Base-by-base conservation (phyloP, 1,140 invertebrate species). In the Saxidomus purpurata region DNA sequence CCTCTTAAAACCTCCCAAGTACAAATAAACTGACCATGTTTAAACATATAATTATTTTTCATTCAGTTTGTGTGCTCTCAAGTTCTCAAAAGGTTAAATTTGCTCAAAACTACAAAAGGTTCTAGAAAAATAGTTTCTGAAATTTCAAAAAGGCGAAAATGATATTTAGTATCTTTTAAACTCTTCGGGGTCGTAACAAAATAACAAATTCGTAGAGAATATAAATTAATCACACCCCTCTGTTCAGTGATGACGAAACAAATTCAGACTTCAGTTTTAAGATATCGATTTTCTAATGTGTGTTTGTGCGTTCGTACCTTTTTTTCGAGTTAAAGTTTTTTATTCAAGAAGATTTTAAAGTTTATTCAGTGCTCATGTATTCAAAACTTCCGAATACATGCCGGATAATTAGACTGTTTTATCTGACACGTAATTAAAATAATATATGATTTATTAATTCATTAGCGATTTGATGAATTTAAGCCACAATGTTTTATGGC, bases 41-140 rank as follows among this genome's bases (percentile, higher is more conserved):
- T 55, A 79, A 79, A 55, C 47, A 79, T 79, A 49, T 79, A 79
- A 79, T 79, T 79, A 79, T 79, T 79, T 79, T 31, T 76, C 22
- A 38, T 71, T 38, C 8, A 36, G 22, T 38, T 15, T 71, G 34
- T 71, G 13, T 28, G 3, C 67, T 71, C 67, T 71, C 34, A 71
- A 38, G 1, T 71, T 36, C 15, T 38, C 9, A 36, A 71, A 71
- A 38, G 67, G 34, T 71, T 71, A 71, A 71, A 71, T 71, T 36
- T 71, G 31, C 34, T 71, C 15, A 71, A 71, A 36, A 40, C 67
- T 19, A 71, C 34, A 71, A 71, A 71, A 71, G 67, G 67, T 28
- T 38, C 34, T 19, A 38, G 34, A 71, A 71, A 71, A 71, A 40
- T 19, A 71, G 34, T 71, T 6, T 71, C 34, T 71, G 34, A 71